A percentile compares a stretch with the other conserved stretches of the same genome.
phyloP scores from a whole-genome alignment of 2,888 invertebrate species.

The Lissocephala sabroskyi region DNA sequence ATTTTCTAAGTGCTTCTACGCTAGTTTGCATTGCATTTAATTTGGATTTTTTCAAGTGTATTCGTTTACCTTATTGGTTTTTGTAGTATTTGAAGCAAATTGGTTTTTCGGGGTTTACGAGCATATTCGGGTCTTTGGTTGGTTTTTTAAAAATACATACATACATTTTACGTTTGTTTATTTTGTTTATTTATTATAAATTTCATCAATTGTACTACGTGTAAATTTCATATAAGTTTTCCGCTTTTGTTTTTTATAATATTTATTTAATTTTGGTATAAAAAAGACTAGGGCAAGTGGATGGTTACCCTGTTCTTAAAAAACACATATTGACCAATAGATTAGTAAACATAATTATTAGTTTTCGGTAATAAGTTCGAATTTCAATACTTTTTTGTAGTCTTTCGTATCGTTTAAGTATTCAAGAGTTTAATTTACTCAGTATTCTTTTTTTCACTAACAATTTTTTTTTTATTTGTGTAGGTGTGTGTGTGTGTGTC shows the following conservation, averaged over 20 bases:
- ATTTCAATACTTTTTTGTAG: constrained; percentile 47
- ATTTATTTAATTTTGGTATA: constrained; percentile 37
- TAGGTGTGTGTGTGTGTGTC: constrained; percentile 9
- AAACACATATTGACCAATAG: constrained; percentile 55
- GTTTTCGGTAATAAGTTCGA: constrained; percentile 50
- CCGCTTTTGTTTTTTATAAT: constrained; percentile 19
- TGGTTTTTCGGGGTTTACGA: constrained; percentile 12
- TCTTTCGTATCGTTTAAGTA: constrained; percentile 48
- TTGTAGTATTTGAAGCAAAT: constrained; percentile 23
- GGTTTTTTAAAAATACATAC: constrained; percentile 42
- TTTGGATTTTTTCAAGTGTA: not conserved
- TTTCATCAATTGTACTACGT: constrained; percentile 57
- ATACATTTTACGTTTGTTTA: constrained; percentile 35
- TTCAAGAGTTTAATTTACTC: constrained; percentile 27
- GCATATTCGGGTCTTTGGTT: not conserved
- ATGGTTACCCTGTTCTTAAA: no score
- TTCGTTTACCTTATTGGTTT: constrained; percentile 6
- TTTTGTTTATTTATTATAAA: constrained; percentile 21
- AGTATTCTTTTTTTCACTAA: constrained; percentile 16
- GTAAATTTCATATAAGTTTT: constrained; percentile 49
- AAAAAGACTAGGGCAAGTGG: no score
- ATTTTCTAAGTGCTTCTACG: no score
- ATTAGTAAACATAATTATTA: constrained; percentile 43
- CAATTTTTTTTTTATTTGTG: no score
- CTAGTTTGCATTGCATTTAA: not conserved